These are phyloP conservation scores for Sinocyclocheilus grahami DNA, from an alignment of 2,113 vertebrate genomes.

Conservation along the genomic window DNA sequence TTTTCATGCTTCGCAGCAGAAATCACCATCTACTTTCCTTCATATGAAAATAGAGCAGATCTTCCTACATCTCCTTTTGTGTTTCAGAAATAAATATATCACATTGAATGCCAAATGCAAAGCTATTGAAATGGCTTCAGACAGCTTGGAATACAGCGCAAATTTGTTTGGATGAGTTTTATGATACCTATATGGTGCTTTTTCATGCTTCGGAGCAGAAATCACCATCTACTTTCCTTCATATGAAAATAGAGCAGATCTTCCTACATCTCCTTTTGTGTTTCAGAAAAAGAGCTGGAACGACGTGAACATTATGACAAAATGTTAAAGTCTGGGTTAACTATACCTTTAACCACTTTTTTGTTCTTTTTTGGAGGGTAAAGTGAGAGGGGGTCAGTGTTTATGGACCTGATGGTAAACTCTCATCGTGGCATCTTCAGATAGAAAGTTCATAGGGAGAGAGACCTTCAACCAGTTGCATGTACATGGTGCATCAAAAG, in stretches of 20 bases:
- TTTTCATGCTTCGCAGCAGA: neutral
- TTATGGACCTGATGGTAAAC: neutral
- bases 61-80: too few relatives aligned
- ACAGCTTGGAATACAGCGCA: neutral
- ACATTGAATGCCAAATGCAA: neutral
- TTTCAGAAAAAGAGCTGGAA: neutral
- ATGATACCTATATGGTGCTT: neutral
- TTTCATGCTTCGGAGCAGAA: neutral
- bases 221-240: neutral
- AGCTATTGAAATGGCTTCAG: neutral
- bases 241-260: neutral
- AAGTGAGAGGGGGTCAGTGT: neutral
- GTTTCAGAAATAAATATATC: too few relatives aligned
- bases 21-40: neutral
- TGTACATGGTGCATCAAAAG: conserved; percentile 19
- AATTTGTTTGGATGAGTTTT: neutral
- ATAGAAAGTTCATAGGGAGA: conserved; percentile 31
- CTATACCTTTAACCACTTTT: neutral
- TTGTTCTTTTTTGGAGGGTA: conserved; percentile 22
- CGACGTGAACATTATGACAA: neutral
- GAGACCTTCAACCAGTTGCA: conserved; percentile 6
- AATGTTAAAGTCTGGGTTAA: neutral
- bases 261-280: neutral
- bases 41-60: neutral
- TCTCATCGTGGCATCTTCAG: conserved; percentile 4